These are phyloP conservation scores for Molothrus aeneus DNA, from an alignment of 2,797 vertebrate species.

Conservation along the genomic window DNA sequence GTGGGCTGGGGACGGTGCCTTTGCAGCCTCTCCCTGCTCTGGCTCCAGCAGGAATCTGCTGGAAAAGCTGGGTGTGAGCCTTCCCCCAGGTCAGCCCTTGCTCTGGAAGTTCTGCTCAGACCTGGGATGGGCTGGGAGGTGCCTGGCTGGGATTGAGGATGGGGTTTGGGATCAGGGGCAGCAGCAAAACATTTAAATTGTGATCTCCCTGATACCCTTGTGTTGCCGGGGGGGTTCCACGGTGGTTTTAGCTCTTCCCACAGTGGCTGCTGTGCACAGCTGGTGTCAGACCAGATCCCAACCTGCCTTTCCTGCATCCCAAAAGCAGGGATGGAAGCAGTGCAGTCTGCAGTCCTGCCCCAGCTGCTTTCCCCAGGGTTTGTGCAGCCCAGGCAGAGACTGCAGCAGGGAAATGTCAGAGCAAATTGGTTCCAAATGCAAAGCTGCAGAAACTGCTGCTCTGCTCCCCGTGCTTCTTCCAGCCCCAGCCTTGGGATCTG, in stretches of 20 bases:
- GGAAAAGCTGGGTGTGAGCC: neutral
- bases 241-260: neutral
- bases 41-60: neutral
- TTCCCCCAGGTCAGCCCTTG: rapidly evolving
- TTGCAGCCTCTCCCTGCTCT: neutral
- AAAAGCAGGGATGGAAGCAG: rapidly evolving
- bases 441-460: neutral
- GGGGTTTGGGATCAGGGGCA: neutral
- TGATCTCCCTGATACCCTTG: neutral
- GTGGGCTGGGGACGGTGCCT: rapidly evolving
- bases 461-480: neutral
- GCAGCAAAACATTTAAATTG: rapidly evolving
- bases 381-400: neutral
- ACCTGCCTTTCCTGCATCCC: neutral
- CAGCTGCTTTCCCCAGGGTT: rapidly evolving
- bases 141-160: neutral
- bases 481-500: neutral
- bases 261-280: neutral
- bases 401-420: neutral
- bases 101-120: neutral
- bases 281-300: neutral
- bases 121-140: neutral
- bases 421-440: neutral
- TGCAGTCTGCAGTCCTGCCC: rapidly evolving
- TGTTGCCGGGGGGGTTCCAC: rapidly evolving